Percentiles rank a stretch among this genome's conserved stretches.
These are phyloP conservation scores for Andrena chrysosceles DNA, from an alignment of 2,888 invertebrate genomes.

Conservation along the genomic window DNA sequence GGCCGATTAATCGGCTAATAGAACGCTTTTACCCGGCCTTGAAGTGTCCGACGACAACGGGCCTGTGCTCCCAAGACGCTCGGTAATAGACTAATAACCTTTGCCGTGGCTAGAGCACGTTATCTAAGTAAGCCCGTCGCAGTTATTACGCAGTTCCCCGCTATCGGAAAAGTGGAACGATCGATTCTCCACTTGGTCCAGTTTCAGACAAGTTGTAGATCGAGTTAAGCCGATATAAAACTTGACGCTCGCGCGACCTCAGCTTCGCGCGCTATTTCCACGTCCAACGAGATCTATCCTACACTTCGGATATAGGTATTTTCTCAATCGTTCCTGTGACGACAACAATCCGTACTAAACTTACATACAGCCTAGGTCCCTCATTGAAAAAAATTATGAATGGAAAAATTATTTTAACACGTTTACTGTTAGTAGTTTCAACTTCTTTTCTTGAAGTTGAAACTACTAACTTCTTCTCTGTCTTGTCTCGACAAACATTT, in stretches of 20 bases:
- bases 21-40: slow-evolving; percentile 37
- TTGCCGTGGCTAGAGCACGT: slow-evolving; percentile 50
- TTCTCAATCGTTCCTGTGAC: no score
- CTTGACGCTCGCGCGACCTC: slow-evolving; percentile 18
- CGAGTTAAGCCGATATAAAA: slow-evolving; percentile 60
- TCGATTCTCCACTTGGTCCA: slow-evolving; percentile 68
- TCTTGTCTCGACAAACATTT: no score
- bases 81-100: slow-evolving; percentile 63
- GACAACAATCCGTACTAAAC: no score
- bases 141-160: slow-evolving; percentile 66
- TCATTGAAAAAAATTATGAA: no score
- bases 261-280: not conserved
- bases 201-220: slow-evolving; percentile 55
- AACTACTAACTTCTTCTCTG: no score
- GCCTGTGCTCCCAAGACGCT: slow-evolving; percentile 15
- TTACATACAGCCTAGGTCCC: no score
- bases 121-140: slow-evolving; percentile 63
- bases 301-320: no score
- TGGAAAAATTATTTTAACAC: no score
- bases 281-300: not conserved
- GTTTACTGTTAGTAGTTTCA: no score
- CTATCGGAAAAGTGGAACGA: slow-evolving; percentile 69
- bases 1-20: slow-evolving; percentile 46
- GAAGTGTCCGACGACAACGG: slow-evolving; percentile 34
- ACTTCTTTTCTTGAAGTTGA: no score